Conservation (phyloP, 2,797 vertebrate genomes). For the Siniperca obscura region DNA sequence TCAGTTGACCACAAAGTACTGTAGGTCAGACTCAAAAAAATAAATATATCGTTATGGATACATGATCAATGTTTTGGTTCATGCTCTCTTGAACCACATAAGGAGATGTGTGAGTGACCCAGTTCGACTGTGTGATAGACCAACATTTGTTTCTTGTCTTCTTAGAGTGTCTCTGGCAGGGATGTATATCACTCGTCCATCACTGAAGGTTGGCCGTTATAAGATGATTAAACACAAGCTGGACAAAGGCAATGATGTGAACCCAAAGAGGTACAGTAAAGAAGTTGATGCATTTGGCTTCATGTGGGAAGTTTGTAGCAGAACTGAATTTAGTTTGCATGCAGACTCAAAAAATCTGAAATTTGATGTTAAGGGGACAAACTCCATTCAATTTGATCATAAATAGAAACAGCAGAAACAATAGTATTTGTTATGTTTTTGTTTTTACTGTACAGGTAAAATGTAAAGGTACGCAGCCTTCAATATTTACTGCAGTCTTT, state of each 20-base stretch:
- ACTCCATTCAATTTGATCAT: neutral
- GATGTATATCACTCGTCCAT: conserved; percentile 88
- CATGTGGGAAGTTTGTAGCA: neutral
- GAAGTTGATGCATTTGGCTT: neutral
- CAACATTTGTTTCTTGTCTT: neutral
- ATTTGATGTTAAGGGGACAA: neutral
- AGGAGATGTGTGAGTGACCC: neutral
- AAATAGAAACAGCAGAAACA: neutral
- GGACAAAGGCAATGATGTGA: conserved; percentile 86
- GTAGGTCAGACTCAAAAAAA: neutral
- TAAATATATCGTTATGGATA: neutral
- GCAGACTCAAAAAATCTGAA: neutral
- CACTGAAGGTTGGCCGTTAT: conserved; percentile 85
- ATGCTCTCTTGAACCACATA: neutral
- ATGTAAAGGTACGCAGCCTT: neutral
- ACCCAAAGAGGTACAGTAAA: conserved; percentile 84
- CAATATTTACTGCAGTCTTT: neutral
- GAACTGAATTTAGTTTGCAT: neutral
- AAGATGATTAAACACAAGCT: conserved; percentile 91
- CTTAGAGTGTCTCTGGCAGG: conserved; percentile 87
- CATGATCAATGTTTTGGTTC: neutral
- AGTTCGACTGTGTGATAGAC: neutral
- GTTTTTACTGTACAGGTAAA: neutral
- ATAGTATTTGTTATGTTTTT: neutral
- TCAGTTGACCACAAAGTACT: neutral